Base-by-base conservation (phyloP, 2,888 invertebrate species). In the Marronus borbonicus region DNA sequence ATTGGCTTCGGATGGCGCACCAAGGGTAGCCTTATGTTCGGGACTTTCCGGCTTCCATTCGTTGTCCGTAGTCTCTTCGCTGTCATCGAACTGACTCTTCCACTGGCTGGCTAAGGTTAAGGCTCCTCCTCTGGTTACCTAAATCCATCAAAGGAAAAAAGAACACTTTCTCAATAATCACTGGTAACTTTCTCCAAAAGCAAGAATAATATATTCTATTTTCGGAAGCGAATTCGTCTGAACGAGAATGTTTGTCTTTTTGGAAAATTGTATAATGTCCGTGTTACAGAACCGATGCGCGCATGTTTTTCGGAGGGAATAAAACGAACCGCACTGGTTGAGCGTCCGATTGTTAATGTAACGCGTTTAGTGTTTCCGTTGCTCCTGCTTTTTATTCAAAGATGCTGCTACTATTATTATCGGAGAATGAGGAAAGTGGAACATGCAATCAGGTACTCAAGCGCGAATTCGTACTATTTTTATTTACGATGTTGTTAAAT, bases 21-120 rank as follows among this genome's bases (percentile, higher is more conserved):
- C 80, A 44, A 81, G 24, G 14, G 80, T 80, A 5, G 81, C 82
- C 69, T 87, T 86, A 85, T 92, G 92, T 82, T 92, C 92, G 1
- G 92, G 92, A 83, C 93, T 92, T 84, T 97, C 97, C 81, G 95
- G 96, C 85, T 96, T 96, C 96, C 97, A 97, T 87, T 97, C 97
- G 88, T 97, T 97, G 87, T 97, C 97, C 0, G 96, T 96, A 68
- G 97, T 96, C 85, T 97, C 97, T 83, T 98, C 97, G 0, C 97
- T 97, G 87, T 98, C 97, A 85, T 97, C 97, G 87, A 98, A 98
- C 87, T 98, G 97, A 0, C 97, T 97, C 86, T 97, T 97, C 97
- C 98, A 98, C 85, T 96, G 96, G 20, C 97, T 97, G 1, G 96
- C 97, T 17, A 98, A 89, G 0, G 98, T 98, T 10, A 97, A 89